phyloP scores from a whole-genome alignment of 2,797 vertebrate genomes.

The Gymnoscopelus braueri region DNA sequence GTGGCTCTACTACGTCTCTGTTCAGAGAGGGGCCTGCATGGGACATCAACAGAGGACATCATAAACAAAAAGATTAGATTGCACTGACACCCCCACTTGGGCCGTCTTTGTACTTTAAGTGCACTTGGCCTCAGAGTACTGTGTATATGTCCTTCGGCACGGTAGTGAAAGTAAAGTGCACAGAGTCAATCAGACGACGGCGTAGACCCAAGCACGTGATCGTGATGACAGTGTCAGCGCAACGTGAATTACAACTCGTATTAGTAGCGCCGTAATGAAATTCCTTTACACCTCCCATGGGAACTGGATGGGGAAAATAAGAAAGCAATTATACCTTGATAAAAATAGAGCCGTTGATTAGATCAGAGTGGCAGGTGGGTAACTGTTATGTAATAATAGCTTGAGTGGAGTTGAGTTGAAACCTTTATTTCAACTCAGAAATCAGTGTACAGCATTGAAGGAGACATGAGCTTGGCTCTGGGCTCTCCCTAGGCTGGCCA shows the following conservation, averaged over 20 bases:
- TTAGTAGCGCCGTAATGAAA: conserved; percentile 5
- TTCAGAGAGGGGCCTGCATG: conserved; percentile 43
- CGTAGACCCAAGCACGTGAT: not conserved
- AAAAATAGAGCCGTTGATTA: conserved; percentile 25
- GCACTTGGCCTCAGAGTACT: conserved; percentile 29
- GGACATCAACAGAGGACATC: conserved; percentile 57
- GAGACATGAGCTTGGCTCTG: too few relatives aligned
- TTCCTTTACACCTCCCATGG: not conserved
- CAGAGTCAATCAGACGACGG: not conserved
- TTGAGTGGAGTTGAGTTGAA: too few relatives aligned
- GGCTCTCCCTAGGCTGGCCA: too few relatives aligned
- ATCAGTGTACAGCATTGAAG: too few relatives aligned
- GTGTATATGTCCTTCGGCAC: conserved; percentile 15
- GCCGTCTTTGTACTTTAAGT: conserved; percentile 32
- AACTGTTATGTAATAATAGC: too few relatives aligned
- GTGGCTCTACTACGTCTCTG: conserved; percentile 56
- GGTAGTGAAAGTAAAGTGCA: conserved; percentile 11
- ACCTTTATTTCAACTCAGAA: too few relatives aligned
- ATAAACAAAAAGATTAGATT: conserved; percentile 55
- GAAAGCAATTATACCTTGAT: conserved; percentile 25
- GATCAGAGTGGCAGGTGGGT: too few relatives aligned
- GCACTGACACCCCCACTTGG: conserved; percentile 26
- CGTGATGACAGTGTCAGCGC: not conserved
- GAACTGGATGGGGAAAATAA: conserved; percentile 9
- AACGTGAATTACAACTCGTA: not conserved